Evolutionary conservation across 2,888 invertebrate species (phyloP), one percentile per base, ranked within the genome.

Genomic region (Ectobius pallidus): DNA sequence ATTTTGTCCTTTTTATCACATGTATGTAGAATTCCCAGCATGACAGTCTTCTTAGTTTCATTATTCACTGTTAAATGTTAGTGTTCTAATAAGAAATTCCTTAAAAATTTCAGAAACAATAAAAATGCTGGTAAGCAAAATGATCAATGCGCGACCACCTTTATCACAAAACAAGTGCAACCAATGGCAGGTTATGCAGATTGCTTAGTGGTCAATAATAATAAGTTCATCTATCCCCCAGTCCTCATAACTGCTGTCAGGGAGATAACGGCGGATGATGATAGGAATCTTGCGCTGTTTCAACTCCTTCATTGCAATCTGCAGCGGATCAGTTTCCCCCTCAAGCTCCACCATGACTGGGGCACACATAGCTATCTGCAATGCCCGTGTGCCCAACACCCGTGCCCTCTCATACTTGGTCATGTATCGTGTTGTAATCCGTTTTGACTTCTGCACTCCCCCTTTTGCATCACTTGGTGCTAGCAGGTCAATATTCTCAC

Each of bases 301-400:
- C 22, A 99, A 85, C 84, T 99, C 99, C 81, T 99, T 99, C 95
- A 99, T 97, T 0, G 99, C 99, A 79, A 99, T 99, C 82, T 97
- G 96, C 68, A 99, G 83, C 0, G 99, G 99, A 84, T 99, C 99
- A 0, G 97, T 99, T 86, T 99, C 99, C 44, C 98, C 98, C 83
- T 99, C 99, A 69, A 99, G 83, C 82, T 99, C 99, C 0, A 99
- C 99, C 99, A 99, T 99, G 0, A 99, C 97, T 0, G 99, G 99
- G 0, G 99, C 99, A 85, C 99, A 98, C 99, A 99, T 99, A 0
- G 99, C 97, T 81, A 99, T 99, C 84, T 99, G 99, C 44, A 99
- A 84, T 0, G 99, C 99, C 81, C 99, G 86, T 0, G 99, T 99
- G 1, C 99, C 99, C 78, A 97, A 83, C 0, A 97, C 94, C 77